Evolutionary conservation across 2,888 invertebrate species (phyloP), one percentile per base, ranked within the genome.

Genomic region (Dryadula phaetusa): DNA sequence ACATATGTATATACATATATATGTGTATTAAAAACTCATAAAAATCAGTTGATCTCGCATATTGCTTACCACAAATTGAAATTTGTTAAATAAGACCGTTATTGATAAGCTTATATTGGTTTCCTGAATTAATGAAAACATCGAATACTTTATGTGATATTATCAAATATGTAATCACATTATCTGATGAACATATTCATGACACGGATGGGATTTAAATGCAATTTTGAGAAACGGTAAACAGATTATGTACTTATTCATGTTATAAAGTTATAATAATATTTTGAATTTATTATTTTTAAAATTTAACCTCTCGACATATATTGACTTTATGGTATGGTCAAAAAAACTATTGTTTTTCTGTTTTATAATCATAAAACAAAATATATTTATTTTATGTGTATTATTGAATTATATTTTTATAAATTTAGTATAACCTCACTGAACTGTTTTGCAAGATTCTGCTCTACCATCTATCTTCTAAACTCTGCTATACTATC

Each of bases 121-220:
- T 52, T 52, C 32, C 28, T 52, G 28, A 52, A 52, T 52, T 32
- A 52, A 32, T 52, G 16, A 32, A 32, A 52, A 28, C 16, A 32
- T 52, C 4, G 16, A 32, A 52, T 32, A 28, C 2, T 28, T 52
- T 28, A 12, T 52, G 52, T 32, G 16, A 52, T 52, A 28, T 16
- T 52, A 18, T 32, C 28, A 10, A 52, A 52, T 52, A 32, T 52
- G 28, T 52, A 52, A 52, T 52, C 28, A 28, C 4, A 32, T 52
- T 28, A 52, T 12, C 28, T 52, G 52, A 52, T 52, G 52, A 16
- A n/a, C 52, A 52, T 52, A 52, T 52, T 28, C 52, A 52, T 32
- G 52, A 32, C 16, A 32, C 16, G 52, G 20, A 4, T 32, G 8
- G 28, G 16, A 10, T 52, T 52, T 52, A 52, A 52, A 8, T 52